phyloP scores from a whole-genome alignment of 2,888 invertebrate species.

The Rhingia rostrata region DNA sequence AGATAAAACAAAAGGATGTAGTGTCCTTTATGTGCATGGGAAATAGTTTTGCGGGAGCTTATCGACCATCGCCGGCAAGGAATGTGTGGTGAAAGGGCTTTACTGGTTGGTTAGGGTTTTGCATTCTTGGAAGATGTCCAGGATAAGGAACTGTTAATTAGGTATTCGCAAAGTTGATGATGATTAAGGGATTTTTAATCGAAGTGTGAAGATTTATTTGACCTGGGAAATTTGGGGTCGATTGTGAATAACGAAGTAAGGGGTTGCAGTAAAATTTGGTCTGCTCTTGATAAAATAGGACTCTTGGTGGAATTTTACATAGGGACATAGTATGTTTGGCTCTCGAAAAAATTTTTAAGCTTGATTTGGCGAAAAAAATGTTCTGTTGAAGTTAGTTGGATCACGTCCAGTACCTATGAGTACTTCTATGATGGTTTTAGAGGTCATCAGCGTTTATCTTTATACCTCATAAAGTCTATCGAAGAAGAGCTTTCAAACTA shows the following conservation, averaged over 20 bases:
- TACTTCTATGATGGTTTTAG: too few species aligned
- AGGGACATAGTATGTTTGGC: too few species aligned
- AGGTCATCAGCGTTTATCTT: too few species aligned
- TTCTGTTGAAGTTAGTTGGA: too few species aligned
- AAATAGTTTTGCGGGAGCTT: constrained; percentile 66
- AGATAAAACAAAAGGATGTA: constrained; percentile 45
- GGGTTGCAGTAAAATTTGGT: neutral
- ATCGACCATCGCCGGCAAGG: constrained; percentile 55
- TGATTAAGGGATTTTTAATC: constrained; percentile 45
- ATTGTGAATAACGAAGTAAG: too few species aligned
- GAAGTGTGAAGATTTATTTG: neutral
- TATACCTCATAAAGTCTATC: too few species aligned
- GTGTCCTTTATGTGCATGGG: constrained; percentile 48
- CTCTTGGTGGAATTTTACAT: neutral
- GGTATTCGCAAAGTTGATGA: neutral
- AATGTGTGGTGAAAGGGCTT: constrained; percentile 52
- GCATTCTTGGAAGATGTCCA: constrained; percentile 53
- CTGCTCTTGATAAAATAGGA: neutral
- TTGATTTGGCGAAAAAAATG: too few species aligned
- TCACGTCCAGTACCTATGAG: too few species aligned
- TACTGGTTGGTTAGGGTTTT: constrained; percentile 9
- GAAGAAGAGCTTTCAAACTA: too few species aligned
- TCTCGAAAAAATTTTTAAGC: too few species aligned
- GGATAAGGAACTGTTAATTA: constrained; percentile 14
- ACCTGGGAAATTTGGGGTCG: neutral